Conservation (phyloP, 2,888 invertebrate genomes). For the Drosophila yooni region DNA sequence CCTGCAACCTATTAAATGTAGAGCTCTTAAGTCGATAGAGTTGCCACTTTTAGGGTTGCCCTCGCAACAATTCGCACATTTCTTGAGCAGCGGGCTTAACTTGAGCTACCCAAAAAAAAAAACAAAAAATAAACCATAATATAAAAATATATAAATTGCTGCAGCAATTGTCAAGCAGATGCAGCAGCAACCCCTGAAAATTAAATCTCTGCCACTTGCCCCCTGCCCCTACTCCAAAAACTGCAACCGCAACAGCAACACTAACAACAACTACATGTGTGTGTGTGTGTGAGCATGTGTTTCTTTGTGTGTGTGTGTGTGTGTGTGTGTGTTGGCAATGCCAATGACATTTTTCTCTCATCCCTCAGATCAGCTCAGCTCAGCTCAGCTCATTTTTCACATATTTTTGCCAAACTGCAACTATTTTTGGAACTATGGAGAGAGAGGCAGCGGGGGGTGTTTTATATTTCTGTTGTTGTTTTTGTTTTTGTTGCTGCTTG, state of each 20-base stretch:
- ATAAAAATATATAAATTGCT: slow-evolving; percentile 21
- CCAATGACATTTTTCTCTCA: slow-evolving; percentile 66
- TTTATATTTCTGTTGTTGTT: slow-evolving; percentile 22
- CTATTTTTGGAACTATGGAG: slow-evolving; percentile 63
- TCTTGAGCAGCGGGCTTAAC: slow-evolving; percentile 38
- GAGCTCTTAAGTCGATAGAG: slow-evolving; percentile 40
- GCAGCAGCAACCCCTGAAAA: slow-evolving; percentile 50
- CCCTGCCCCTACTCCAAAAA: slow-evolving; percentile 9
- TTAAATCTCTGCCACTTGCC: slow-evolving; percentile 6
- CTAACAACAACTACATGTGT: slow-evolving; percentile 21
- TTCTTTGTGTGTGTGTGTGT: slow-evolving; percentile 12
- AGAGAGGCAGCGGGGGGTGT: slow-evolving; percentile 12
- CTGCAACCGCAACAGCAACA: slow-evolving; percentile 64
- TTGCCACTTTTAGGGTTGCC: slow-evolving; percentile 23
- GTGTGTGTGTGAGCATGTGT: slow-evolving; percentile 9
- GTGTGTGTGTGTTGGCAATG: slow-evolving; percentile 53
- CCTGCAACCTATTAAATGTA: slow-evolving; percentile 21
- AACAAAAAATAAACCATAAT: background rate
- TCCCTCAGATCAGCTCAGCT: slow-evolving; percentile 22
- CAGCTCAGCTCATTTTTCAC: slow-evolving; percentile 43
- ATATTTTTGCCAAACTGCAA: slow-evolving; percentile 72
- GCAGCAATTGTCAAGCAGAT: slow-evolving; percentile 50
- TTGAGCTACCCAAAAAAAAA: slow-evolving; percentile 18
- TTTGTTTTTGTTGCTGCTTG: slow-evolving; percentile 23
- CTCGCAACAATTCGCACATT: slow-evolving; percentile 23